Evolutionary conservation across 2,888 invertebrate species (phyloP).

Genomic region (Melanotus villosus): DNA sequence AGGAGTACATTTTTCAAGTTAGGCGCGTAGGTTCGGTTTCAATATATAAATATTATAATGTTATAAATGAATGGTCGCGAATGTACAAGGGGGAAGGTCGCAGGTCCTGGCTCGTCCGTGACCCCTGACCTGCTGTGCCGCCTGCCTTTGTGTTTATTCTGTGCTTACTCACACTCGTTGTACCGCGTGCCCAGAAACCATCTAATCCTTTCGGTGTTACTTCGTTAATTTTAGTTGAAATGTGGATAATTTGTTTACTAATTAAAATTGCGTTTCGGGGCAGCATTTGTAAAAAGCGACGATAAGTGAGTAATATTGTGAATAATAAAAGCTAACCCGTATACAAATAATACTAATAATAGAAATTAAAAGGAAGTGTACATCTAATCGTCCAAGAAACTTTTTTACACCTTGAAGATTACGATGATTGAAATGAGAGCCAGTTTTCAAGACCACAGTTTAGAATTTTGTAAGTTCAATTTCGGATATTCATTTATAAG

Average conservation of each 20-base stretch:
- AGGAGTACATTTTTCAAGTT: slow-evolving; percentile 30
- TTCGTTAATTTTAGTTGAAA: neutral
- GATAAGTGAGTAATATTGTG: no score
- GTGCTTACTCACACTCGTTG: slow-evolving; percentile 43
- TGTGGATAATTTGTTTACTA: neutral
- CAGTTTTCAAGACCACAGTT: slow-evolving; percentile 26
- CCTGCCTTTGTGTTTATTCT: slow-evolving; percentile 47
- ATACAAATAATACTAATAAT: no score
- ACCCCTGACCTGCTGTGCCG: slow-evolving; percentile 51
- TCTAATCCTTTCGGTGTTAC: neutral
- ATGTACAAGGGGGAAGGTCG: slow-evolving; percentile 51
- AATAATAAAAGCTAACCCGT: no score
- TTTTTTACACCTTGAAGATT: no score
- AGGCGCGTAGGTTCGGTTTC: slow-evolving; percentile 42
- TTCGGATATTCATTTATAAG: no score
- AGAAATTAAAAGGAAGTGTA: no score
- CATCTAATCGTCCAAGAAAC: no score
- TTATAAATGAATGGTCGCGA: slow-evolving; percentile 45
- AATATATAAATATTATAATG: slow-evolving; percentile 44
- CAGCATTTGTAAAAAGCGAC: neutral
- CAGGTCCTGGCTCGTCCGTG: slow-evolving; percentile 53
- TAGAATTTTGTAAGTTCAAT: slow-evolving; percentile 55
- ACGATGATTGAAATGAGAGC: slow-evolving; percentile 25
- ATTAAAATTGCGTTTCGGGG: neutral
- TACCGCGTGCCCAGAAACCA: slow-evolving; percentile 23